Conservation (phyloP, 2,888 invertebrate species). For the Ornithoptera alexandrae region DNA sequence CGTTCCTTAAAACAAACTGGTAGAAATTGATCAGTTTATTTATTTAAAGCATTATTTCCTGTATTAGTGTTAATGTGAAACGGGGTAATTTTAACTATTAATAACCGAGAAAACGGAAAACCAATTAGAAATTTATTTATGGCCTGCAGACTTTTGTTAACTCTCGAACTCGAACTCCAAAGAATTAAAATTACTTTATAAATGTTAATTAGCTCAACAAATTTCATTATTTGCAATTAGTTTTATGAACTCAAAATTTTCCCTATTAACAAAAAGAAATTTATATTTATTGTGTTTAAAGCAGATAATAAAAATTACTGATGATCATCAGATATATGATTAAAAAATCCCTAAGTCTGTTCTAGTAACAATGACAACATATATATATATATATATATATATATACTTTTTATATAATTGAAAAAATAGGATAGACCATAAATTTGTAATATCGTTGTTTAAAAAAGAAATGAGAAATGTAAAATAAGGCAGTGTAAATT, state of each 20-base stretch:
- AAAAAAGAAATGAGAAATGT: too few relatives aligned
- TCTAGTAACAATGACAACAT: too few relatives aligned
- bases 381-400: too few relatives aligned
- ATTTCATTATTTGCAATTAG: background rate
- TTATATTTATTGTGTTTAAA: too few relatives aligned
- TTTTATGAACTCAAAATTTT: background rate
- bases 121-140: background rate
- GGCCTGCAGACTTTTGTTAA: background rate
- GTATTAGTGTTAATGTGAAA: background rate
- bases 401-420: too few relatives aligned
- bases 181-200: background rate
- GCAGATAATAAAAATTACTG: too few relatives aligned
- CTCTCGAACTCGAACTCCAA: background rate
- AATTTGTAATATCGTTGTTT: too few relatives aligned
- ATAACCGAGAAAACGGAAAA: background rate
- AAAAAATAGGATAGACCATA: too few relatives aligned
- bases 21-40: background rate
- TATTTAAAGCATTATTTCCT: background rate
- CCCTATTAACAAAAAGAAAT: too few relatives aligned
- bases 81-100: background rate
- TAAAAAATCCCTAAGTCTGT: too few relatives aligned
- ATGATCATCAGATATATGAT: too few relatives aligned
- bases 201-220: background rate
- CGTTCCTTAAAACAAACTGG: background rate
- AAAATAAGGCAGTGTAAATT: too few relatives aligned